These are phyloP conservation scores for Telmatherina bonti DNA, from an alignment of 2,797 vertebrate species.

Conservation along the genomic window DNA sequence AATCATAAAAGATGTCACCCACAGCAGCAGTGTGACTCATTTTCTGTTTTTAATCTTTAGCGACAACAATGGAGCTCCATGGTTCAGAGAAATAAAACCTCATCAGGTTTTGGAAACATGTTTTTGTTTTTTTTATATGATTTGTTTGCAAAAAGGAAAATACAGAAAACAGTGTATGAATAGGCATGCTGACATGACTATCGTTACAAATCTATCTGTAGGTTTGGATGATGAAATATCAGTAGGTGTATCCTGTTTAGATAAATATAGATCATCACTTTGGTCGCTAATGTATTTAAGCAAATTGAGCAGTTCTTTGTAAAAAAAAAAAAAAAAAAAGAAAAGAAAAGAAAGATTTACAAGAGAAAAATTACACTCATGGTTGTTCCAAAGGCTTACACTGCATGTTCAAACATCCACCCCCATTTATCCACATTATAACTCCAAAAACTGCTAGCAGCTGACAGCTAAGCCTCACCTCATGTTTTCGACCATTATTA, in stretches of 20 bases:
- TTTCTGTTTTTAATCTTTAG: constrained; percentile 6
- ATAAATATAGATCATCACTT: no score
- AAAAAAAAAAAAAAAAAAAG: no score
- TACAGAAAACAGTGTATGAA: neutral
- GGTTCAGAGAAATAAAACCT: neutral
- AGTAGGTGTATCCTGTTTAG: constrained; percentile 4
- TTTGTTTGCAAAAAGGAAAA: constrained; percentile 2
- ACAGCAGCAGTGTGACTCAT: neutral
- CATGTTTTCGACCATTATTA: no score
- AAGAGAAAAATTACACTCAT: no score
- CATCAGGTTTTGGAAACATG: constrained; percentile 3
- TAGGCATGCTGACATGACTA: constrained; percentile 1
- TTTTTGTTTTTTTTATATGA: constrained; percentile 9
- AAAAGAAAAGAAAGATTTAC: no score
- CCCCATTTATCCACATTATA: no score
- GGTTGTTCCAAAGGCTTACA: no score
- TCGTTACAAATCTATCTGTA: neutral
- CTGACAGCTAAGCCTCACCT: no score
- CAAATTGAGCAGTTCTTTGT: no score
- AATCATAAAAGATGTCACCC: neutral
- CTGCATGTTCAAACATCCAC: no score
- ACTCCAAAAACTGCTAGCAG: no score
- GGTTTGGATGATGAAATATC: constrained; percentile 25
- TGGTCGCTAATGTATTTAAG: no score
- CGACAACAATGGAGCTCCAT: neutral